Base-by-base conservation (phyloP, 1,140 invertebrate genomes). In the Drosophila truncata region DNA sequence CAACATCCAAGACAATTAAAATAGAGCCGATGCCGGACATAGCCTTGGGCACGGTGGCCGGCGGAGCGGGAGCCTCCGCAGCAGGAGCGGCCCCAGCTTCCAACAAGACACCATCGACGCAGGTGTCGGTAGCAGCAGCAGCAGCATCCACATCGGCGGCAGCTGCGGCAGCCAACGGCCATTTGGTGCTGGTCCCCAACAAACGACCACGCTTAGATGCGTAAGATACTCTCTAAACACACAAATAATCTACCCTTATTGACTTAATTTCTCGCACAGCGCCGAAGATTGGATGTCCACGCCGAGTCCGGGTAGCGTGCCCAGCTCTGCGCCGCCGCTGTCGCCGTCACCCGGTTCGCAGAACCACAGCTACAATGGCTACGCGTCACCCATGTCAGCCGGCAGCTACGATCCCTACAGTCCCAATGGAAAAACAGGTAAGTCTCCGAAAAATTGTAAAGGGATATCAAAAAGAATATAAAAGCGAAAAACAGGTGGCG, bases 381-480 rank as follows among this genome's bases (percentile, higher is more conserved):
- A 97, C 88, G 96, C 96, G n/a, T 97, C 96, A 70, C 96, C 96
- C 1, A 95, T 97, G 94, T 96, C 96, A 29, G 96, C 96, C 2
- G 95, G 96, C 82, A 97, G 96, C 94, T 97, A 97, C 93, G 96
- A 97, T 83, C 96, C 96, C 3, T 97, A 97, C 92, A 97, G 96
- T 94, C 96, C 96, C 44, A 97, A 96, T 93, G 96, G 96, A 90
- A 97, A 97, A 95, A 95, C 96, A 94, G 96, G 96, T 97, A 77
- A 95, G 96, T 95, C 5, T 18, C 3, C 11, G 5, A 0, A 18
- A 52, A 20, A 4, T 5, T 13, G 0, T 8, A 20, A 29, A n/a
- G n/a, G n/a, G n/a, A 27, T 18, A n/a, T 5, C 0, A 4, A 1
- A 46, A 16, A 4, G 23, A 0, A 25, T 27, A 27, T 47, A 16